phyloP scores from a whole-genome alignment of 2,888 invertebrate genomes.

The Ectobius pallidus region DNA sequence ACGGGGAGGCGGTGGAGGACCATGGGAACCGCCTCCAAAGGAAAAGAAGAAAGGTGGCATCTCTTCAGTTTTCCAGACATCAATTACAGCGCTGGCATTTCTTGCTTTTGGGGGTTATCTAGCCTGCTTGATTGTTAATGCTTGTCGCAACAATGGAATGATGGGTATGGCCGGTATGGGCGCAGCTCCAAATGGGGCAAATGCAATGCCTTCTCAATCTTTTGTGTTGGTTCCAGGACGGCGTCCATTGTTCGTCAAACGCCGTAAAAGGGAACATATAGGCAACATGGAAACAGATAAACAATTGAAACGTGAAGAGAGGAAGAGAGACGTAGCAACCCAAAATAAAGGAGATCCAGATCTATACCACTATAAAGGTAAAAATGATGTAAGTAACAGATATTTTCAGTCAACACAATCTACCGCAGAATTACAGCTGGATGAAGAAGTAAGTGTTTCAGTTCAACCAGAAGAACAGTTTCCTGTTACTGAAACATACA shows the following conservation, averaged over 20 bases:
- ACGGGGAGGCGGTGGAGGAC: conserved; percentile 17
- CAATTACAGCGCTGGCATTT: conserved; percentile 79
- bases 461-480: too few relatives aligned
- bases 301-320: too few relatives aligned
- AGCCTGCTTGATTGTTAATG: conserved; percentile 76
- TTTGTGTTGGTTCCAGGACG: neutral
- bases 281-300: too few relatives aligned
- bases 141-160: conserved; percentile 66
- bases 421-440: too few relatives aligned
- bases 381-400: too few relatives aligned
- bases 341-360: too few relatives aligned
- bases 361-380: too few relatives aligned
- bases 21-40: neutral
- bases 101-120: conserved; percentile 85
- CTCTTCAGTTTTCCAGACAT: conserved; percentile 18
- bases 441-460: too few relatives aligned
- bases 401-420: too few relatives aligned
- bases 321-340: too few relatives aligned
- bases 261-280: neutral
- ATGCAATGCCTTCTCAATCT: neutral
- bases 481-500: too few relatives aligned
- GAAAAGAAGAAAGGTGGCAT: conserved; percentile 15
- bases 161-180: conserved; percentile 2
- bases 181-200: neutral
- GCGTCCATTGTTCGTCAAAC: neutral